Evolutionary conservation across 2,797 vertebrate genomes (phyloP), one percentile per base, ranked within the genome.

Genomic region (Bovichtus variegatus): DNA sequence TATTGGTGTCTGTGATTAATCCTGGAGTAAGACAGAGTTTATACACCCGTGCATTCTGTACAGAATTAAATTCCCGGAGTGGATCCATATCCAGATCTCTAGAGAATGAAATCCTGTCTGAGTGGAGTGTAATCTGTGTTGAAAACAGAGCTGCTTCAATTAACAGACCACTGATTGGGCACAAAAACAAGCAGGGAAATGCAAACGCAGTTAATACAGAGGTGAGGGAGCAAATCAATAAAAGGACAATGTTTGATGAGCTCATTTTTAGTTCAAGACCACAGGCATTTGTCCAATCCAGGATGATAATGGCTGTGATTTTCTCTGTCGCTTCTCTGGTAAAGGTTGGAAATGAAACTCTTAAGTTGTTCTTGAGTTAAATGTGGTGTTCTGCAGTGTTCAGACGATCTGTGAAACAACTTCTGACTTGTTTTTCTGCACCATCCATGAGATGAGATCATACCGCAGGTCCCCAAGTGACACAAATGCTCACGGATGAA

Each of bases 201-300:
- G 61, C 63, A 40, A 29, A 40, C 3, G 2, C 19, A 43, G 25
- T 65, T 55, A 19, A 59, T 15, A n/a, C 9, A 15, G 25, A 36
- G 16, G 0, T 38, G 43, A 46, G 25, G 34, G n/a, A 53, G 5
- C 9, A 66, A 66, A 71, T 72, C 66, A 4, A 81, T 78, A 19
- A 57, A 1, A 2, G 31, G 21, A 0, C 1, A 1, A 36, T 54
- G 23, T 43, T 23, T 2, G 38, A 77, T 8, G 57, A 66, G 47
- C 31, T 40, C 0, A 57, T 47, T 25, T 44, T 9, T 9, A 47
- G 41, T 46, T 59, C 27, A 16, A 43, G 41, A 47, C 18, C 13
- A n/a, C 16, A 19, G 13, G 38, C 36, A 16, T 41, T 31, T 8
- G 23, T 38, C 11, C 19, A 18, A 21, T 13, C 0, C 5, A 53